phyloP scores from a whole-genome alignment of 2,797 vertebrate genomes.

The Mus caroli region DNA sequence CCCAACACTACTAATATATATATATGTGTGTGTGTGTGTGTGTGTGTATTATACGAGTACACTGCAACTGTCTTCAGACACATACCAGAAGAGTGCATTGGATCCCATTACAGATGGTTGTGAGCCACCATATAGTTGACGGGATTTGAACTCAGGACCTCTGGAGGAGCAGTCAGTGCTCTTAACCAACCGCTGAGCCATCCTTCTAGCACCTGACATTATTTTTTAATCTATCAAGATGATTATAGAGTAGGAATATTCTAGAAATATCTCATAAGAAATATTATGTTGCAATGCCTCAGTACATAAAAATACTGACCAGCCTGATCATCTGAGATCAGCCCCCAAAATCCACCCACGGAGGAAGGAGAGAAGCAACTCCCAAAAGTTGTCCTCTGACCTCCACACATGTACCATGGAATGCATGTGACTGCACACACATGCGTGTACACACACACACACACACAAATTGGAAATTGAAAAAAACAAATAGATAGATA shows the following conservation, averaged over 20 bases:
- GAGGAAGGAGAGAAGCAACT: not conserved
- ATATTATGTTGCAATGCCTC: too few relatives aligned
- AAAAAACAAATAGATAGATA: too few relatives aligned
- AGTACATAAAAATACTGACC: not conserved
- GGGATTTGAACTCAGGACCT: too few relatives aligned
- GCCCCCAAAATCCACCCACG: not conserved
- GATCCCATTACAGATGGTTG: too few relatives aligned
- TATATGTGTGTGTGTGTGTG: too few relatives aligned
- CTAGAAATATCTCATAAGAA: constrained; percentile 45
- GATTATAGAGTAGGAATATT: constrained; percentile 6
- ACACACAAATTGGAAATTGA: not conserved
- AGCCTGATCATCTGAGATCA: not conserved
- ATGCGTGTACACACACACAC: not conserved
- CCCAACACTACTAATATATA: too few relatives aligned
- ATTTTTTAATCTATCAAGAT: not conserved
- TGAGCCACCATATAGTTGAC: not conserved
- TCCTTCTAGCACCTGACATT: not conserved
- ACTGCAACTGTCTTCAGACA: too few relatives aligned
- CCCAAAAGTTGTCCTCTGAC: not conserved
- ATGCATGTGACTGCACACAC: not conserved
- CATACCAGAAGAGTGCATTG: too few relatives aligned
- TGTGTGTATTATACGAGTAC: too few relatives aligned
- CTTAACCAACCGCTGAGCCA: not conserved
- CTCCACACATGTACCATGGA: too few relatives aligned
- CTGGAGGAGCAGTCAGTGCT: not conserved